These are phyloP conservation scores for Euura saliciscinereae DNA, from an alignment of 1,140 invertebrate genomes.

Conservation along the genomic window DNA sequence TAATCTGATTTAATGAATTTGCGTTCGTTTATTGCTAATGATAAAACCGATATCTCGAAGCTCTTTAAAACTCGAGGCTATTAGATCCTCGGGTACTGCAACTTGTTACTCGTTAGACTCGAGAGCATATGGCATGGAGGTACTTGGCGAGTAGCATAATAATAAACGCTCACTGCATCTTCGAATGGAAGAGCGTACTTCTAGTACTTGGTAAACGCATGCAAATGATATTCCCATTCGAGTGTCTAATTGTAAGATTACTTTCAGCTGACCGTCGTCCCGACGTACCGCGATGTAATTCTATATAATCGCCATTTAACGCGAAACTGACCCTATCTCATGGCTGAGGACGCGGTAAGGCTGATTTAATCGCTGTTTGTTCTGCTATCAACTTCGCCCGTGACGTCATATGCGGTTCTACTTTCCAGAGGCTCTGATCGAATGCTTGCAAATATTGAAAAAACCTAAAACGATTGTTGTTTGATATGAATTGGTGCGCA, in stretches of 20 bases:
- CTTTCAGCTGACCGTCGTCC: neutral
- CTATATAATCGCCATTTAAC: neutral
- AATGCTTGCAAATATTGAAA: no score
- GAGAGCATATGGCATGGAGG: no score
- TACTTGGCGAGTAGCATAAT: neutral
- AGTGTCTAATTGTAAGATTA: slow-evolving; percentile 1
- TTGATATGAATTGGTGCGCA: no score
- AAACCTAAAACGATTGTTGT: no score
- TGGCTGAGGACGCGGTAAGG: neutral
- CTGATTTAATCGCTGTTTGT: slow-evolving; percentile 5
- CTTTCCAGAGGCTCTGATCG: no score
- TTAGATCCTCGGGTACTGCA: no score
- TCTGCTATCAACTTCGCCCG: neutral
- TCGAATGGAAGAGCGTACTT: neutral
- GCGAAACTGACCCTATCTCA: neutral
- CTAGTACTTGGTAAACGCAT: neutral
- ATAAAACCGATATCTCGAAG: no score
- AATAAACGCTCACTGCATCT: neutral
- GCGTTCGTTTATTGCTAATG: no score
- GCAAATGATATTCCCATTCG: slow-evolving; percentile 2
- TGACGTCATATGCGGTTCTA: no score
- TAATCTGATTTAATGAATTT: no score
- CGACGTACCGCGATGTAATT: neutral
- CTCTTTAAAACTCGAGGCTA: no score
- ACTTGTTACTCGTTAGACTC: no score